Conservation (phyloP, 2,113 vertebrate genomes). For the Misgurnus anguillicaudatus region DNA sequence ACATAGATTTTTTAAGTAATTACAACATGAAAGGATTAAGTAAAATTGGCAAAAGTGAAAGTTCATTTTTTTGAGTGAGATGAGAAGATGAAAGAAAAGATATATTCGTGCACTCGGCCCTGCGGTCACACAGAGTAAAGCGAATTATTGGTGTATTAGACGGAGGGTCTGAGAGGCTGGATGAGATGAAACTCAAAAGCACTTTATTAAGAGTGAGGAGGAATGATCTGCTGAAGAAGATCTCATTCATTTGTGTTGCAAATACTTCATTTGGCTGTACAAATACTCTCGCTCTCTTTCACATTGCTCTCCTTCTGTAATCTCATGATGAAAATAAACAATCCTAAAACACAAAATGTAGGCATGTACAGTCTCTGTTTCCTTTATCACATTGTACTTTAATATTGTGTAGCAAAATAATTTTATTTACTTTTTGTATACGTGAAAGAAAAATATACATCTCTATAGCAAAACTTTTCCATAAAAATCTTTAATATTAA, state of each 20-base stretch:
- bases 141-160: slow-evolving; percentile 64
- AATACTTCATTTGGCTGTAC: slow-evolving; percentile 54
- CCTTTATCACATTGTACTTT: neutral
- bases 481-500: slow-evolving; percentile 9
- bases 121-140: slow-evolving; percentile 69
- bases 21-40: too few species aligned
- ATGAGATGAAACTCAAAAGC: slow-evolving; percentile 60
- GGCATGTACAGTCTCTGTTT: neutral
- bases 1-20: too few species aligned
- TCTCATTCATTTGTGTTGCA: slow-evolving; percentile 57
- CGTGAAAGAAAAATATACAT: too few species aligned
- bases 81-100: slow-evolving; percentile 34
- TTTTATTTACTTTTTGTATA: neutral
- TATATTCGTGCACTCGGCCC: slow-evolving; percentile 55
- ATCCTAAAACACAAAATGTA: neutral
- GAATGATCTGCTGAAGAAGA: slow-evolving; percentile 51
- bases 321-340: slow-evolving; percentile 24
- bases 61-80: neutral
- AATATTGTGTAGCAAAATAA: too few species aligned
- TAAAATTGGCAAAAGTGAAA: too few species aligned
- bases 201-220: slow-evolving; percentile 59
- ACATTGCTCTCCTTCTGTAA: slow-evolving; percentile 7
- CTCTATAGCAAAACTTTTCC: too few species aligned
- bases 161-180: slow-evolving; percentile 60
- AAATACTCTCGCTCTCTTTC: slow-evolving; percentile 43